phyloP scores from a whole-genome alignment of 1,140 invertebrate species.

The Drosophila yakuba region DNA sequence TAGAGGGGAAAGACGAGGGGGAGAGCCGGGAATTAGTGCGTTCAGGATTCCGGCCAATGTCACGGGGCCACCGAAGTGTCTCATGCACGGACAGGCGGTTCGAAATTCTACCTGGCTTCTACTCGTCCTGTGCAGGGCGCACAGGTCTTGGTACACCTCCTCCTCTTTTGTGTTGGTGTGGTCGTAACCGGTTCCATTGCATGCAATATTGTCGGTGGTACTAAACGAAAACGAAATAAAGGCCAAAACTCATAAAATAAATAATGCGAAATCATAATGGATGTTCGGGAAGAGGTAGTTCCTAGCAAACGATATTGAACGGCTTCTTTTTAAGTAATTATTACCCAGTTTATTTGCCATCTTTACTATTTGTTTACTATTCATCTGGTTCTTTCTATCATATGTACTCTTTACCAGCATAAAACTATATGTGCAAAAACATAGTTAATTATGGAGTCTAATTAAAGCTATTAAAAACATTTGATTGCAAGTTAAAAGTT shows the following conservation, averaged over 20 bases:
- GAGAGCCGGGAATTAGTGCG: conserved; percentile 15
- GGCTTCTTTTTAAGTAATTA: too few relatives aligned
- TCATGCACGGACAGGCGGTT: conserved; percentile 41
- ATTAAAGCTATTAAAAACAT: not conserved
- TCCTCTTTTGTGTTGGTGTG: conserved; percentile 84
- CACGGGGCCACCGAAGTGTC: conserved; percentile 21
- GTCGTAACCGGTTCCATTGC: conserved; percentile 83
- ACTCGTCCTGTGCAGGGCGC: conserved; percentile 84
- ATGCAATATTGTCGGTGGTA: conserved; percentile 83
- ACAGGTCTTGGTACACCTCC: conserved; percentile 85
- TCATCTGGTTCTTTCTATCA: too few relatives aligned
- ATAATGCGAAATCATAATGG: conserved; percentile 13
- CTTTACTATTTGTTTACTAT: too few relatives aligned
- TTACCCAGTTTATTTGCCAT: too few relatives aligned
- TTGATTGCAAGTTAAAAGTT: not conserved
- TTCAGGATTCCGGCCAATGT: conserved; percentile 5
- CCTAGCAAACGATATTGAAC: too few relatives aligned
- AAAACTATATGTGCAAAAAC: too few relatives aligned
- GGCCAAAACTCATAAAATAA: conserved; percentile 5
- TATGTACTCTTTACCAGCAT: too few relatives aligned
- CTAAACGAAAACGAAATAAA: conserved; percentile 60
- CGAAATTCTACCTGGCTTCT: conserved; percentile 83
- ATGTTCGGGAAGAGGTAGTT: conserved; percentile 18
- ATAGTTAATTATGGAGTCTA: not conserved
- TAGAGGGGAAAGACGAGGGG: conserved; percentile 26